Percentiles rank a stretch among this genome's conserved stretches.
Evolutionary conservation across 2,888 invertebrate species (phyloP).

Genomic region (Lycophotia porphyrea): DNA sequence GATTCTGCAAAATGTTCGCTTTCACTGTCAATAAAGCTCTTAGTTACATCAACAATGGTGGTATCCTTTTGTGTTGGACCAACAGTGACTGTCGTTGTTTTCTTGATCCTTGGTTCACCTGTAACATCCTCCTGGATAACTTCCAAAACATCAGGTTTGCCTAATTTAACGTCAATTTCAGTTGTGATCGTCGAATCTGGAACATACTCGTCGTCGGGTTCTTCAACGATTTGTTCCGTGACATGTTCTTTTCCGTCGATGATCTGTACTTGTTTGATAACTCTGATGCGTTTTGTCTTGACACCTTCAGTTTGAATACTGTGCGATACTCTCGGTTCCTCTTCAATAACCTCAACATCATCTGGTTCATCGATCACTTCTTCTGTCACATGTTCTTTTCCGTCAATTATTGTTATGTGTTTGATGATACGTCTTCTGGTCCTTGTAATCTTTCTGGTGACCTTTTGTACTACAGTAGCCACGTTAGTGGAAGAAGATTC

Average conservation of each 20-base stretch:
- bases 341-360: slow-evolving; percentile 93
- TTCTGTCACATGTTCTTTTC: slow-evolving; percentile 95
- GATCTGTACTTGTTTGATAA: slow-evolving; percentile 92
- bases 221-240: slow-evolving; percentile 93
- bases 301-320: slow-evolving; percentile 77
- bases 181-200: slow-evolving; percentile 78
- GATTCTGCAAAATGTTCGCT: slow-evolving; percentile 58
- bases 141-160: slow-evolving; percentile 52
- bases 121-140: slow-evolving; percentile 44
- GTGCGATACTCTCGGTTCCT: slow-evolving; percentile 85
- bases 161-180: slow-evolving; percentile 76
- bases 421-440: slow-evolving; percentile 94
- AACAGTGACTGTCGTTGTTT: slow-evolving; percentile 46
- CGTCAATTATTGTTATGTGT: slow-evolving; percentile 94
- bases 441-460: slow-evolving; percentile 93
- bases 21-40: slow-evolving; percentile 68
- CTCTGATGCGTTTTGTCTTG: slow-evolving; percentile 86
- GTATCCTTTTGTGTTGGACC: slow-evolving; percentile 33
- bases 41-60: slow-evolving; percentile 48
- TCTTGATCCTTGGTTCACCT: slow-evolving; percentile 28
- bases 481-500: slow-evolving; percentile 77
- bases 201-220: slow-evolving; percentile 82
- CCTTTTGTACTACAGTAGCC: slow-evolving; percentile 94
- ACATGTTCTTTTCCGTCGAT: slow-evolving; percentile 94
- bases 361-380: slow-evolving; percentile 96